These are phyloP conservation scores for Pedetes capensis DNA, from an alignment of 2,113 vertebrate species.

Conservation along the genomic window DNA sequence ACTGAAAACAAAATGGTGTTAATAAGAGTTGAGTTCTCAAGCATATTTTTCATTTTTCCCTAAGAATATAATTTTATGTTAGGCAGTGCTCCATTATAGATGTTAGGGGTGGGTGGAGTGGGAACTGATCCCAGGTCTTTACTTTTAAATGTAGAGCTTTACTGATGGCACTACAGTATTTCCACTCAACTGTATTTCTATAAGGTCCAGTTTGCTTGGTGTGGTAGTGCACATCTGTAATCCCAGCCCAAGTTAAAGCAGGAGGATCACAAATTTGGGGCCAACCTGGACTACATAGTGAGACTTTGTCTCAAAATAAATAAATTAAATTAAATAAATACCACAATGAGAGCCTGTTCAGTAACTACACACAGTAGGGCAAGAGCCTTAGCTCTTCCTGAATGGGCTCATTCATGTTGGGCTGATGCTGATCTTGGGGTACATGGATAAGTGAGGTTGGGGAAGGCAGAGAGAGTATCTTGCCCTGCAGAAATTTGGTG, in stretches of 20 bases:
- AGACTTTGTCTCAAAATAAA: no score
- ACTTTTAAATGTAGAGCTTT: slow-evolving; percentile 32
- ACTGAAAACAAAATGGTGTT: slow-evolving; percentile 35
- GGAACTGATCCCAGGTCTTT: slow-evolving; percentile 10
- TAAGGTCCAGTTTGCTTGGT: no score
- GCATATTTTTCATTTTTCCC: slow-evolving; percentile 16
- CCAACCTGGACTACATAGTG: no score
- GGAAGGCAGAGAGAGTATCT: neutral
- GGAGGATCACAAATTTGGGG: no score
- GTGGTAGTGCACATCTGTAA: no score
- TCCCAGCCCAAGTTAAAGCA: no score
- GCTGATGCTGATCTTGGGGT: neutral
- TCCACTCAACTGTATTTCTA: neutral
- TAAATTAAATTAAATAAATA: no score
- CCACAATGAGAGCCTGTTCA: neutral
- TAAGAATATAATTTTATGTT: slow-evolving; percentile 51
- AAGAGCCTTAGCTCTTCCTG: neutral
- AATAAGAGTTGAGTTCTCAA: slow-evolving; percentile 53
- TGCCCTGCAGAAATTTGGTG: neutral
- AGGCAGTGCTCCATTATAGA: slow-evolving; percentile 38
- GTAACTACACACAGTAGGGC: neutral
- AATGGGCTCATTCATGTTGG: neutral
- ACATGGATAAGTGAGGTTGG: neutral
- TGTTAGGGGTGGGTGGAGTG: neutral
- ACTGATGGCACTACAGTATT: neutral